These are phyloP conservation scores for Umimayanthus chanpuru DNA, from an alignment of 92 coral and sea anemone genomes.

Conservation along the genomic window DNA sequence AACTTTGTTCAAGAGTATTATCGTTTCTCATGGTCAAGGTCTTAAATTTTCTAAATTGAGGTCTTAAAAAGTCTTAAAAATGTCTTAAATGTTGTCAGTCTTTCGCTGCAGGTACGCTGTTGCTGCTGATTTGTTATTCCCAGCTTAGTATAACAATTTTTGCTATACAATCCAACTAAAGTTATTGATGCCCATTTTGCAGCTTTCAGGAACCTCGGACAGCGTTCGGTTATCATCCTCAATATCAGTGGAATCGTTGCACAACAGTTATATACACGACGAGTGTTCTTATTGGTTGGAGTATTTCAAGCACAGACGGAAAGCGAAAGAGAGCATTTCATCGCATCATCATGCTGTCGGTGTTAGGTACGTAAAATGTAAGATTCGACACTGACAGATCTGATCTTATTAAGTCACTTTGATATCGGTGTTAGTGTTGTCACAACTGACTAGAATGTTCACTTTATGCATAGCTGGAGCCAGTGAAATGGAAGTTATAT, in stretches of 20 bases:
- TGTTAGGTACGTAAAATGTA: conserved; percentile 2
- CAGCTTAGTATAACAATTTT: too few relatives aligned
- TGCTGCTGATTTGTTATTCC: too few relatives aligned
- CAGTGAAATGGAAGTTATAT: too few relatives aligned
- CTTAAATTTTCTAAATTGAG: too few relatives aligned
- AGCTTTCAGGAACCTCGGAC: conserved; percentile 58
- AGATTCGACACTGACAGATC: background rate
- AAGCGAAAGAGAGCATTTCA: background rate
- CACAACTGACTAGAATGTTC: too few relatives aligned
- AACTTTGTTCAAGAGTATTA: too few relatives aligned
- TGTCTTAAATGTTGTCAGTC: too few relatives aligned
- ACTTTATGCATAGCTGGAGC: too few relatives aligned
- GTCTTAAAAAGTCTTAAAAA: too few relatives aligned
- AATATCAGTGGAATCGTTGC: conserved; percentile 72
- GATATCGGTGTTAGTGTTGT: too few relatives aligned
- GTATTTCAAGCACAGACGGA: conserved; percentile 68
- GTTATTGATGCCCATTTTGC: background rate
- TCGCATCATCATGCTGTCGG: background rate
- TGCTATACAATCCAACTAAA: background rate
- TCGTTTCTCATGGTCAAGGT: too few relatives aligned
- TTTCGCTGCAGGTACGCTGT: too few relatives aligned
- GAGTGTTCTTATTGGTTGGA: conserved; percentile 84
- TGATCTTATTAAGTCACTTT: background rate
- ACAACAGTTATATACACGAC: conserved; percentile 73
- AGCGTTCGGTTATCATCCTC: conserved; percentile 57